These are phyloP conservation scores for Rhopalosiphum padi DNA, from an alignment of 1,140 invertebrate genomes.

Conservation along the genomic window DNA sequence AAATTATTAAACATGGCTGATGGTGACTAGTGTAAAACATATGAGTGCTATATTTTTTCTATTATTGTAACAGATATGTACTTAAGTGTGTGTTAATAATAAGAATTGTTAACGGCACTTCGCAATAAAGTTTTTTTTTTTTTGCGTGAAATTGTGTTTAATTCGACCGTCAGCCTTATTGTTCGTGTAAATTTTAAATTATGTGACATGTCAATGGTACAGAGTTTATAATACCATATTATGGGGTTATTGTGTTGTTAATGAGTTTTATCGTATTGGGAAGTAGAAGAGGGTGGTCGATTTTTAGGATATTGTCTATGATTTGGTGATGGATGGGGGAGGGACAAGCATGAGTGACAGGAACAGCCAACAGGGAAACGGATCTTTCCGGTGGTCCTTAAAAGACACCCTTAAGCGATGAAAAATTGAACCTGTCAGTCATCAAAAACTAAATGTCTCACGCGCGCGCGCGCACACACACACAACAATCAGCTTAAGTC, in stretches of 20 bases:
- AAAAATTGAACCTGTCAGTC: constrained; percentile 15
- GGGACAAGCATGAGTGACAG: background rate
- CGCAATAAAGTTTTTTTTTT: background rate
- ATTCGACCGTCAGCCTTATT: background rate
- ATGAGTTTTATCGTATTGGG: background rate
- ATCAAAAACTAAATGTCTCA: background rate
- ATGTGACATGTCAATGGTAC: background rate
- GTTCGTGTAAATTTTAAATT: background rate
- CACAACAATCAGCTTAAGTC: constrained; percentile 14
- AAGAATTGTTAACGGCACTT: background rate
- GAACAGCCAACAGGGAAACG: background rate
- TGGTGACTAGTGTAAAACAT: background rate
- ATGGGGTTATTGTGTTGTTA: background rate
- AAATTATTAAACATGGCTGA: background rate
- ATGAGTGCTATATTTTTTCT: background rate
- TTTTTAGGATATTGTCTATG: background rate
- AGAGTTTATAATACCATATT: background rate
- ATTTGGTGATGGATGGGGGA: background rate
- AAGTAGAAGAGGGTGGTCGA: background rate
- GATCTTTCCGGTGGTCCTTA: background rate
- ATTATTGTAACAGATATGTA: background rate
- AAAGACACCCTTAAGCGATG: constrained; percentile 33
- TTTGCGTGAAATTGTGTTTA: background rate
- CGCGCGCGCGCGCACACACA: background rate
- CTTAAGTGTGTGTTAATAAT: background rate